These are phyloP conservation scores for Tachysurus fulvidraco DNA, from an alignment of 2,113 vertebrate species.

Conservation along the genomic window DNA sequence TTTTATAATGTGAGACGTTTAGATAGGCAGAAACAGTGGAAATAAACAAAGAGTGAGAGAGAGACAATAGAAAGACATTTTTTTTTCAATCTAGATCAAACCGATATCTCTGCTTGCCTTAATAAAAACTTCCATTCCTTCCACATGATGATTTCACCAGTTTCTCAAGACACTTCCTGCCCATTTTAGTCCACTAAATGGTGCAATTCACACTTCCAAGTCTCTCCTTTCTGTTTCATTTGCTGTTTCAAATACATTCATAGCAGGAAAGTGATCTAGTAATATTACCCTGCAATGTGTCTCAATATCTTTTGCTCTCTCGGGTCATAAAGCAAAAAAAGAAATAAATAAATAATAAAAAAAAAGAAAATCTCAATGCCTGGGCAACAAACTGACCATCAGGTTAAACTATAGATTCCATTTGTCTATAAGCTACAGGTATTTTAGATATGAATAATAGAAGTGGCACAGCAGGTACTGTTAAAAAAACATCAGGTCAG, in stretches of 20 bases:
- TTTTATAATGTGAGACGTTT: slow-evolving; percentile 7
- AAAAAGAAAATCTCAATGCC: neutral
- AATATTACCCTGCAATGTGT: neutral
- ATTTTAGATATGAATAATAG: no score
- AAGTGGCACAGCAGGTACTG: no score
- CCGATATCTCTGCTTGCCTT: neutral
- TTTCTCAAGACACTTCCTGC: neutral
- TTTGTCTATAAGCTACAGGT: neutral
- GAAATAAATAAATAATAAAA: no score
- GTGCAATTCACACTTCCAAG: neutral
- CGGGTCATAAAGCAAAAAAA: neutral
- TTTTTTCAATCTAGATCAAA: neutral
- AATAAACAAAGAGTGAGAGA: neutral
- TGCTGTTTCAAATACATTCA: neutral
- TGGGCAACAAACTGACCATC: neutral
- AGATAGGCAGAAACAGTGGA: neutral
- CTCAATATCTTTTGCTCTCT: neutral
- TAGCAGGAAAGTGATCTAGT: neutral
- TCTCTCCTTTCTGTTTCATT: neutral
- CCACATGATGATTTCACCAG: neutral
- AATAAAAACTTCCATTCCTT: neutral
- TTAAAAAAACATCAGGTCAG: no score
- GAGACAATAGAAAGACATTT: neutral
- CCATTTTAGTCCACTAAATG: neutral
- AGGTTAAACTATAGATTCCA: neutral